phyloP scores from a whole-genome alignment of 2,113 vertebrate genomes.

The Bubalus kerabau region DNA sequence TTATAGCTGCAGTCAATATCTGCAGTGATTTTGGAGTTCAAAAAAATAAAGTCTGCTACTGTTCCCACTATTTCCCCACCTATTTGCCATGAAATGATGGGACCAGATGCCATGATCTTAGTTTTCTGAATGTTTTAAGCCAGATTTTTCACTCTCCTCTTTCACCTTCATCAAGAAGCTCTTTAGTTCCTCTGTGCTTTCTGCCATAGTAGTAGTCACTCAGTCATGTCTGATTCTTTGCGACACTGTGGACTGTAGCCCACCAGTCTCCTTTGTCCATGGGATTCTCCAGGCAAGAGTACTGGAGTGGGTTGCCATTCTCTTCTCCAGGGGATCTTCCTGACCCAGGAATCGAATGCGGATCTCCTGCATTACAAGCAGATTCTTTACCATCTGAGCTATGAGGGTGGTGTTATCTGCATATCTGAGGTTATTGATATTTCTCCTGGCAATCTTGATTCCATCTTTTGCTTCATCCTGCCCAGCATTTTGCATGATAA shows the following conservation, averaged over 20 bases:
- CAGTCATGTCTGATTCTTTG: accelerated
- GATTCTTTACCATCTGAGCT: too few relatives aligned
- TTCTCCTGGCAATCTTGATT: not conserved
- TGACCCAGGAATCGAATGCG: accelerated
- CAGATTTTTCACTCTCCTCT: not conserved
- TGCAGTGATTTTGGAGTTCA: not conserved
- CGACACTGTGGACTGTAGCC: too few relatives aligned
- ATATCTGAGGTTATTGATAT: not conserved
- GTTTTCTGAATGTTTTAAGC: not conserved
- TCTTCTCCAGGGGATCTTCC: too few relatives aligned
- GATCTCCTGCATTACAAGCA: too few relatives aligned
- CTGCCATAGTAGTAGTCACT: not conserved
- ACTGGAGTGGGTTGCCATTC: too few relatives aligned
- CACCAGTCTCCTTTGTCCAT: too few relatives aligned
- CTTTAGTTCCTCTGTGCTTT: not conserved
- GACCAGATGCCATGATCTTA: not conserved
- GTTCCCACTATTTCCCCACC: not conserved
- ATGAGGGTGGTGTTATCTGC: not conserved
- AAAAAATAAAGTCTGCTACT: not conserved
- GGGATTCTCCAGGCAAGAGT: too few relatives aligned
- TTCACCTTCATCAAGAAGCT: not conserved
- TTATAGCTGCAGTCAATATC: accelerated
- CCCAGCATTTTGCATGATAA: not conserved
- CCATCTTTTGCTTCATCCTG: not conserved
- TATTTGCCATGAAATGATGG: not conserved